Base-by-base conservation (phyloP, 2,113 vertebrate species). In the Dinomys branickii region DNA sequence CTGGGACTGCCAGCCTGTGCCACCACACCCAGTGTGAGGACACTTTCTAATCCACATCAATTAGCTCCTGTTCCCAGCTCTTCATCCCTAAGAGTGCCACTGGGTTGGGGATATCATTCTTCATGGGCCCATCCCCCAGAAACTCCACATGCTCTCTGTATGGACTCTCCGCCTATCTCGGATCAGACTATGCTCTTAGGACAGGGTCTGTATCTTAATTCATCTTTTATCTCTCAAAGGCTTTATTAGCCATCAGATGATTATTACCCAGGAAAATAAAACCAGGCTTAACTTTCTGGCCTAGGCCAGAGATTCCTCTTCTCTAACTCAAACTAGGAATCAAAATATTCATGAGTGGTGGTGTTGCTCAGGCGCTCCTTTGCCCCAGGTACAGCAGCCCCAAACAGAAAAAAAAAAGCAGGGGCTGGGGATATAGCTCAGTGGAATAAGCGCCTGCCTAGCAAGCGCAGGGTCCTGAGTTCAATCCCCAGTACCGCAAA, bases 181-280 rank as follows among this genome's bases (percentile, higher is more conserved):
- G 65, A 19, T 71, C 81, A n/a, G 65, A 91, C 44, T 58, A 33
- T 80, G 33, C 87, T 89, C 30, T 54, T 9, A n/a, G 59, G 19
- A 30, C 35, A 75, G 54, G 54, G 82, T 54, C 56, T 24, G 41
- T 19, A 44, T 63, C 73, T 81, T 83, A 94, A 95, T 38, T 85
- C 67, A 94, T 65, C 83, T 85, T 85, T 84, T 83, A 85, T 63
- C 52, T 88, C 77, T 69, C 89, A 78, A 92, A 90, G 58, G 38
- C 59, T 71, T 90, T 94, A 50, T 69, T 52, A 94, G 44, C 63
- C 89, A 7, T 52, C 83, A 24, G 85, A 71, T 58, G 38, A 90
- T 92, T 67, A 95, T 75, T 90, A 82, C 35, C 67, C 67, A 38
- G 30, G 20, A 86, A 96, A 91, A 87, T 54, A 85, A 92, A 92